Evolutionary conservation across 2,113 vertebrate genomes (phyloP), one percentile per base, ranked within the genome.

Genomic region (Psittacara wagleri): DNA sequence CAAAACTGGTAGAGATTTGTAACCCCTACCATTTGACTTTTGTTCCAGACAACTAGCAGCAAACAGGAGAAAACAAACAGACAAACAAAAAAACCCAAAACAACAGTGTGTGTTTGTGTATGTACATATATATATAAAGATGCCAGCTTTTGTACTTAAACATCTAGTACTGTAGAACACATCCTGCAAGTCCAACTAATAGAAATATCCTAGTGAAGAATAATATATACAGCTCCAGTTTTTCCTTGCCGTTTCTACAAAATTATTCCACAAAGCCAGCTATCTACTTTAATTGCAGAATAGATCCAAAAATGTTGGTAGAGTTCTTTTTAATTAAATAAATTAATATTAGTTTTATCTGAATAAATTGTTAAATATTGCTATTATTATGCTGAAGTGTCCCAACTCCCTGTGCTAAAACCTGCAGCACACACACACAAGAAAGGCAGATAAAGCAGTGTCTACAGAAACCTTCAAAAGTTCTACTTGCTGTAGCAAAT

Each of bases 301-400:
- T 96, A 97, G 96, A 98, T 98, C 97, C 82, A 93, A 94, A 96
- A 88, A 96, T 77, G 97, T 98, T 78, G 98, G 98, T 98, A 98
- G 98, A 98, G 98, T 98, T 97, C 94, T 97, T 96, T 97, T 98
- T 98, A 98, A 98, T 98, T 98, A 98, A 99, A 99, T 99, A 99
- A 99, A 99, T 99, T 99, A 99, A 99, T 99, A 99, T 99, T 99
- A 99, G 98, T 98, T 98, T 98, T 98, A 98, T 99, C 98, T 98
- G 98, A 98, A 98, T 98, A 98, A 98, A 98, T 96, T 97, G 98
- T 99, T 99, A 99, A 99, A 99, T 99, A 99, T 99, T 98, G 97
- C 97, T 97, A 96, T 98, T 97, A 97, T 97, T 97, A 97, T 97
- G 97, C 97, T 95, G 95, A 29, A 64, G 82, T 91, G 96, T 95